phyloP scores from a whole-genome alignment of 1,140 invertebrate species.

The Pseudomyrmex flavicornis region DNA sequence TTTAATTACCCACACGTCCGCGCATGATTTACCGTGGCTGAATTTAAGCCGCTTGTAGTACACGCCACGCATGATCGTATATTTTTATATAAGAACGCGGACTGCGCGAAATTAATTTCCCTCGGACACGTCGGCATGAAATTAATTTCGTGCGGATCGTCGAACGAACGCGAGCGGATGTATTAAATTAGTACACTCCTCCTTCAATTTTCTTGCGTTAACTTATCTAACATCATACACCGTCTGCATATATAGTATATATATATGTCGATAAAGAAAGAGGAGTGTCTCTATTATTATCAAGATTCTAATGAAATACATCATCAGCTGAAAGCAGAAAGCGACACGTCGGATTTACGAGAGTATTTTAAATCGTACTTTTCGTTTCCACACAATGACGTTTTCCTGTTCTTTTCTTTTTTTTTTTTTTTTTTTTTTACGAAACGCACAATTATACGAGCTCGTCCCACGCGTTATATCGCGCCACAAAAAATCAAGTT shows the following conservation, averaged over 20 bases:
- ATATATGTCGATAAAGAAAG: background rate
- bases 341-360: no score
- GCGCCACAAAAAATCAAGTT: background rate
- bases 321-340: background rate
- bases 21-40: constrained; percentile 41
- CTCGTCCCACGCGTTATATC: no score
- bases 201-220: constrained; percentile 36
- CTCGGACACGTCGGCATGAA: constrained; percentile 40
- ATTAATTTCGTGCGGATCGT: constrained; percentile 48
- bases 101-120: constrained; percentile 49
- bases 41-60: constrained; percentile 45
- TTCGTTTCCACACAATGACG: background rate
- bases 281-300: constrained; percentile 12
- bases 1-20: constrained; percentile 63
- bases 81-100: constrained; percentile 30
- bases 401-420: no score
- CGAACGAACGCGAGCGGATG: constrained; percentile 41
- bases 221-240: constrained; percentile 25
- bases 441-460: background rate
- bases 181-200: constrained; percentile 51
- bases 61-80: constrained; percentile 41
- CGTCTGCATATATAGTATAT: background rate
- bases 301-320: constrained; percentile 14
- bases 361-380: background rate
- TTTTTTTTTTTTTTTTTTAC: no score